Base-by-base conservation (phyloP, 2,113 vertebrate genomes). In the Charina bottae region DNA sequence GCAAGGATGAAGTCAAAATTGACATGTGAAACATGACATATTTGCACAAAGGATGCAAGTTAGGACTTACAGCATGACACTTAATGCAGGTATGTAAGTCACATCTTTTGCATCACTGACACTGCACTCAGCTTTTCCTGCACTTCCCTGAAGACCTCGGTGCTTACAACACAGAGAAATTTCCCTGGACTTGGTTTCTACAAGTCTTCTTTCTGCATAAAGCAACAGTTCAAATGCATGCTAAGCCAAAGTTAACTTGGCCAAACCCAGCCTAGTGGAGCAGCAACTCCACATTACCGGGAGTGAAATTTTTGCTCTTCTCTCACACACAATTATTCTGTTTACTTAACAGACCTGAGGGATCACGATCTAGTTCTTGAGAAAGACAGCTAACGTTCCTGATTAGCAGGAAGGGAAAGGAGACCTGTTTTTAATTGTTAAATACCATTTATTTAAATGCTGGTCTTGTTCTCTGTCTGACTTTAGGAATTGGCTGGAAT, bases 311-410 rank as follows among this genome's bases (percentile, higher is more conserved):
- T 19, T 89, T 2, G 0, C 28, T 88, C 87, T 83, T 37, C 28
- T 83, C 85, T 90, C 89, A 89, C 0, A 86, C 83, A 92, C 28
- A 72, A 59, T 93, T 94, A 13, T 0, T 64, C 78, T 93, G 37
- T 95, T 94, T 95, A 95, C 90, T 89, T 94, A 92, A 4, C 62
- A 54, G 91, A 94, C 68, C 93, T 94, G 95, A 95, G 92, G 92
- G 62, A 88, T 55, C 11, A 0, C 85, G 94, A 93, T 94, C 94
- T 93, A 91, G 58, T 58, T 92, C 42, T 93, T 86, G 87, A 54
- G 2, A 33, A 93, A 85, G 95, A 89, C 5, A 62, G 90, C 58
- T 91, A 12, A 3, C 64, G 46, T 87, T 0, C 0, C 1, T 42
- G 85, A 85, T 49, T 93, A 92, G 46, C 83, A 93, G 89, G 59